phyloP scores from a whole-genome alignment of 2,888 invertebrate genomes.

The Acronicta psi region DNA sequence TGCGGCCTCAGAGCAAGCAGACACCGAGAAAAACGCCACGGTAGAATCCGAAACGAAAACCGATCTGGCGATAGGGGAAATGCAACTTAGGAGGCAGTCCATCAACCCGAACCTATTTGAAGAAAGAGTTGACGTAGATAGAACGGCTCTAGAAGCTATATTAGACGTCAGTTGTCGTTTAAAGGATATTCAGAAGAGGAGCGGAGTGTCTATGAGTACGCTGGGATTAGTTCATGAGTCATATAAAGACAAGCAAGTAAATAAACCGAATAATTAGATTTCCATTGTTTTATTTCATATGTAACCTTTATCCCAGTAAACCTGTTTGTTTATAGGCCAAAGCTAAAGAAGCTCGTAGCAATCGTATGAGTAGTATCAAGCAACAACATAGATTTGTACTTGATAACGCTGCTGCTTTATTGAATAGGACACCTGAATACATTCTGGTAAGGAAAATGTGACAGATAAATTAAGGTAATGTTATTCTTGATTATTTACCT shows the following conservation, averaged over 20 bases:
- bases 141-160: constrained; percentile 80
- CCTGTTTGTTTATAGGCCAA: constrained; percentile 83
- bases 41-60: constrained; percentile 54
- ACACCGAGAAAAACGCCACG: background rate
- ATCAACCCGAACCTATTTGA: constrained; percentile 8
- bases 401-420: constrained; percentile 90
- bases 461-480: background rate
- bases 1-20: background rate
- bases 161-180: constrained; percentile 79
- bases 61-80: constrained; percentile 60
- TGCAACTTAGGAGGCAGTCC: constrained; percentile 50
- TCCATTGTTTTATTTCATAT: constrained; percentile 63
- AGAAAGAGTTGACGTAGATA: constrained; percentile 73
- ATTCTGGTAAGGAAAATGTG: constrained; percentile 82
- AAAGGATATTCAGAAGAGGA: constrained; percentile 78
- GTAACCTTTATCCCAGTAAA: constrained; percentile 11
- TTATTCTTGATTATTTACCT: no score
- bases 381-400: constrained; percentile 91
- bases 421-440: constrained; percentile 86
- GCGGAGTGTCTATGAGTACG: constrained; percentile 81
- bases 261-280: constrained; percentile 62
- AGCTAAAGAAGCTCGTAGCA: constrained; percentile 90
- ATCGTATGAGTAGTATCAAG: constrained; percentile 81
- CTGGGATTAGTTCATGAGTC: constrained; percentile 80
- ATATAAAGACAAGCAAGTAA: constrained; percentile 87